phyloP scores from a whole-genome alignment of 30 jellyfish, hydroid and myxozoan species.

The Aurelia coerulea region DNA sequence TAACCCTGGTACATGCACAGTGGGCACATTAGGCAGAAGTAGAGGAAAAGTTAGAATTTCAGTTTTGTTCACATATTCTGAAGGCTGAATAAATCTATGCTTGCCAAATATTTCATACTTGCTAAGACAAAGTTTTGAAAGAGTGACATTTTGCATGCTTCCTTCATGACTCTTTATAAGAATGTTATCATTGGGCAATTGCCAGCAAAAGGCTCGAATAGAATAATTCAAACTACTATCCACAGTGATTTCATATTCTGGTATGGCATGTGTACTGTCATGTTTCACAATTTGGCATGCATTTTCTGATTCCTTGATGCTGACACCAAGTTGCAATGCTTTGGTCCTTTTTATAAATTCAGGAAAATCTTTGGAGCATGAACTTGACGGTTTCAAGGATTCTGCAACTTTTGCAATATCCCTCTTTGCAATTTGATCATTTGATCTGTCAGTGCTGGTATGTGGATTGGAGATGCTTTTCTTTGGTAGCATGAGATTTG shows the following conservation, averaged over 20 bases:
- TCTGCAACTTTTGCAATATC: background rate
- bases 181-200: background rate
- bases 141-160: slow-evolving; percentile 31
- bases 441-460: slow-evolving; percentile 7
- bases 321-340: slow-evolving; percentile 2
- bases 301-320: background rate
- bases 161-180: slow-evolving; percentile 2
- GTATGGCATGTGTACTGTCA: slow-evolving; percentile 15
- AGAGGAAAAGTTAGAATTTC: too few species aligned
- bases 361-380: slow-evolving; percentile 9
- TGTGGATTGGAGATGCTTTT: slow-evolving; percentile 22
- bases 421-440: background rate
- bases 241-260: slow-evolving; percentile 24
- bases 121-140: slow-evolving; percentile 1
- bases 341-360: background rate
- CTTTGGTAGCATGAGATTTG: background rate
- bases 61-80: background rate
- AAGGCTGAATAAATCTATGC: too few species aligned
- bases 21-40: too few species aligned
- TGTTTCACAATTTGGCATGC: background rate
- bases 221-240: slow-evolving; percentile 28
- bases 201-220: slow-evolving; percentile 50
- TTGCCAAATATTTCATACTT: too few species aligned
- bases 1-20: too few species aligned
- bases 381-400: background rate